These are phyloP conservation scores for Coelopa pilipes DNA, from an alignment of 2,888 invertebrate genomes.

Conservation along the genomic window DNA sequence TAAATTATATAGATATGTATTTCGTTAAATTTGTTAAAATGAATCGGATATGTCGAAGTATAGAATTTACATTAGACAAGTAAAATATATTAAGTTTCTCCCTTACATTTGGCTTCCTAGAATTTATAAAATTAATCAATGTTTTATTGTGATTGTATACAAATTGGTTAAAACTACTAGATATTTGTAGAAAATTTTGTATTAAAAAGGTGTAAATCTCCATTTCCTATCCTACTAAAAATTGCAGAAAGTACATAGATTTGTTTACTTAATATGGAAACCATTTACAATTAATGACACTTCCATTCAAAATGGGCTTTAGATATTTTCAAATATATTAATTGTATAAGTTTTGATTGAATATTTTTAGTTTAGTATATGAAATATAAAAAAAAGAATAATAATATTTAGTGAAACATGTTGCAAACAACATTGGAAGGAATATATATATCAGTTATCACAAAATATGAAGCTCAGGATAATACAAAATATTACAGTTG, in stretches of 20 bases:
- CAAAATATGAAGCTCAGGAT: no score
- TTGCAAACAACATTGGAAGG: background rate
- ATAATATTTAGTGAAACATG: background rate
- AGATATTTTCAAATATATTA: background rate
- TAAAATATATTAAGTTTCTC: background rate
- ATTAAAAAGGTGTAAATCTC: no score
- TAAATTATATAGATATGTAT: slow-evolving; percentile 3
- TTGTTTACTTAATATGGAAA: background rate
- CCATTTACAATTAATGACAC: slow-evolving; percentile 17
- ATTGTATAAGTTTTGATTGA: background rate
- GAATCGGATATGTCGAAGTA: background rate
- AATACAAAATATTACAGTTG: background rate
- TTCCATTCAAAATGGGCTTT: background rate
- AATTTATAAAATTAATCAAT: no score
- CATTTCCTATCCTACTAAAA: background rate
- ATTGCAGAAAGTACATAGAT: no score
- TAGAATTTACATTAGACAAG: slow-evolving; percentile 4
- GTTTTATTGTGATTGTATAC: background rate
- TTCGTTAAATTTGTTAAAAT: background rate
- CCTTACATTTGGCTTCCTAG: no score
- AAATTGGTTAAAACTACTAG: background rate
- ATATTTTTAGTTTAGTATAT: background rate
- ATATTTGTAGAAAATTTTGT: slow-evolving; percentile 3
- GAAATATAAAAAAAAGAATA: background rate
- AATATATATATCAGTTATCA: background rate